Conservation (phyloP, 2,888 invertebrate genomes). For the Gari tellinella region DNA sequence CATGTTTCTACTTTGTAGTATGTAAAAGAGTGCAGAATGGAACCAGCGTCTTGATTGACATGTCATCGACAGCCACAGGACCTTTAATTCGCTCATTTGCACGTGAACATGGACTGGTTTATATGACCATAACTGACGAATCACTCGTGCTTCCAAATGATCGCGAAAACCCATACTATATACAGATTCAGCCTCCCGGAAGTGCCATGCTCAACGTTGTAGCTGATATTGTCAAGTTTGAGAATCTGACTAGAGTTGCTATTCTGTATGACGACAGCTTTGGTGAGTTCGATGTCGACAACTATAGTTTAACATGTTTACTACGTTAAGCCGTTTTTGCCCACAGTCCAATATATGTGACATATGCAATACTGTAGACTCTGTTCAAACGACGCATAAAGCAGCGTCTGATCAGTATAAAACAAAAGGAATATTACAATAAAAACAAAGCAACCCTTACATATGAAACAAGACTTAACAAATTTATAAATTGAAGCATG, state of each 20-base stretch:
- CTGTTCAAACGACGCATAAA: no score
- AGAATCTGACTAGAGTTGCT: constrained; percentile 96
- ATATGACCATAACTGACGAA: constrained; percentile 73
- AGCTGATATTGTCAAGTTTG: constrained; percentile 91
- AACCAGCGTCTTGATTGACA: constrained; percentile 70
- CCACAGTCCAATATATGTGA: no score
- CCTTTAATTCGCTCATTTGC: constrained; percentile 74
- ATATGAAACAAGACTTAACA: no score
- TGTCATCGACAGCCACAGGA: constrained; percentile 71
- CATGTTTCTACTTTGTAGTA: constrained; percentile 62
- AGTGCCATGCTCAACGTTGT: constrained; percentile 90
- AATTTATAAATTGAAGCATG: no score
- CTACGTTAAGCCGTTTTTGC: no score
- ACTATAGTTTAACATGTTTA: no score
- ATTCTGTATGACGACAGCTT: constrained; percentile 95
- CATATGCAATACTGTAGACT: no score
- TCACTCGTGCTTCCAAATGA: constrained; percentile 46
- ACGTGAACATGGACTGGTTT: constrained; percentile 71
- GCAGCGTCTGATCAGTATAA: no score
- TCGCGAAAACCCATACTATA: constrained; percentile 35
- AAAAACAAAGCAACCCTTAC: no score
- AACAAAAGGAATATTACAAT: no score
- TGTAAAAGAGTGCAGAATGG: constrained; percentile 67
- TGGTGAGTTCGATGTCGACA: no score
- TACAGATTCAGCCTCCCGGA: constrained; percentile 60